Evolutionary conservation across 2,888 invertebrate genomes (phyloP).

Genomic region (Neria commutata): DNA sequence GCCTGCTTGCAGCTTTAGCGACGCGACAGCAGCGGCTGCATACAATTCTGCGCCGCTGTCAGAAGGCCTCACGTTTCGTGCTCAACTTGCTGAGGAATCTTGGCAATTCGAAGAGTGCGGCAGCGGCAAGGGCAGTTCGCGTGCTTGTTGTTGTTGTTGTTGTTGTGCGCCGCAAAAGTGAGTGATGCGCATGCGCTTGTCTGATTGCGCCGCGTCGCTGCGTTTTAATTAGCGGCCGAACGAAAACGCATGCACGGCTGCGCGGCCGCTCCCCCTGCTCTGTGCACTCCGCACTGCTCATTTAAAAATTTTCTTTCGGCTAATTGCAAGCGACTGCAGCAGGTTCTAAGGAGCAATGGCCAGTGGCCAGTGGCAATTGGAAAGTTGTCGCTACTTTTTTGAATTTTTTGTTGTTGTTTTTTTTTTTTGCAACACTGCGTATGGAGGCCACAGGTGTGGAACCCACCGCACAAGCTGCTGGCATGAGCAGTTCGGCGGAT

Average conservation of each 20-base stretch:
- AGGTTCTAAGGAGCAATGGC: background rate
- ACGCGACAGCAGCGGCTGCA: no score
- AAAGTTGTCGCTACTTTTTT: constrained; percentile 29
- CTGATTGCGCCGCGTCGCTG: background rate
- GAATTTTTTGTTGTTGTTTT: constrained; percentile 16
- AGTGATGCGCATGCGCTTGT: background rate
- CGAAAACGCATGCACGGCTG: background rate
- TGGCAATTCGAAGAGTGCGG: constrained; percentile 52
- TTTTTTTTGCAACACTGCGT: no score
- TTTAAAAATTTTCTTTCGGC: no score
- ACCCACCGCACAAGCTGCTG: constrained; percentile 20
- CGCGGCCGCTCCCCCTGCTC: no score
- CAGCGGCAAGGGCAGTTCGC: constrained; percentile 39
- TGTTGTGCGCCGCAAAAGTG: background rate
- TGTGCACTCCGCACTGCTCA: no score
- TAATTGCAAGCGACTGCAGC: background rate
- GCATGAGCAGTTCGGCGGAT: constrained; percentile 1
- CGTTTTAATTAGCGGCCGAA: background rate
- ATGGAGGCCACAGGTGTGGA: no score
- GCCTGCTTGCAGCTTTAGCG: no score
- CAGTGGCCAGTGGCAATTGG: constrained; percentile 23
- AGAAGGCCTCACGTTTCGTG: constrained; percentile 47
- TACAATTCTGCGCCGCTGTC: constrained; percentile 35
- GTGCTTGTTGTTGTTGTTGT: background rate
- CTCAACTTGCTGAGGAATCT: constrained; percentile 52